Conservation (phyloP, 2,113 vertebrate species). For the Thymallus thymallus region DNA sequence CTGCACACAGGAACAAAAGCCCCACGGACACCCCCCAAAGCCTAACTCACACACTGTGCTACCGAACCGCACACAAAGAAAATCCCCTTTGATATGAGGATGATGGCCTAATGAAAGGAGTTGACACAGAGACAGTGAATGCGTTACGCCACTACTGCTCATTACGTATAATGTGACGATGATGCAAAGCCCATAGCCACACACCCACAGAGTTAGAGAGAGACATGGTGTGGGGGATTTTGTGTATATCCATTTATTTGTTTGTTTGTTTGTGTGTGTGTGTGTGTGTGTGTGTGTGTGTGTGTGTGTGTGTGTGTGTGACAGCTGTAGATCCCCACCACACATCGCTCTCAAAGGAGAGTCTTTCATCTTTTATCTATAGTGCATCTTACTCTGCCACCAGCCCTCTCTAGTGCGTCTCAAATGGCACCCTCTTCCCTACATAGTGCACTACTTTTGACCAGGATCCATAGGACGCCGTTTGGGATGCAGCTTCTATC, state of each 20-base stretch:
- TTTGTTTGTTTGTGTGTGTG: neutral
- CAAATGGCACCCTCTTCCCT: too few species aligned
- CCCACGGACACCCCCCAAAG: neutral
- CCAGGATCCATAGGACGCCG: too few species aligned
- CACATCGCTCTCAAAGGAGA: neutral
- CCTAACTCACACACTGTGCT: neutral
- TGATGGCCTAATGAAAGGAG: neutral
- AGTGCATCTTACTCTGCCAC: constrained; percentile 3
- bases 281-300: neutral
- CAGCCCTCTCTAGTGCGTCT: constrained; percentile 17
- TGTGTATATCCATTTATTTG: neutral
- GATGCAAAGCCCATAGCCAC: neutral
- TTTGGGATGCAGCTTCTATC: too few species aligned
- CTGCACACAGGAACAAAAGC: neutral
- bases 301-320: constrained; percentile 14
- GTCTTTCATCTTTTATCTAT: neutral
- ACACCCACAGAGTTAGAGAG: neutral
- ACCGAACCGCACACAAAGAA: neutral
- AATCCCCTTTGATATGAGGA: neutral
- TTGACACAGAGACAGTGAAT: too few species aligned
- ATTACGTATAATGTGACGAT: neutral
- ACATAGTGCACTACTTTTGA: too few species aligned
- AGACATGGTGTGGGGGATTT: neutral
- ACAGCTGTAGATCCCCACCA: constrained; percentile 20
- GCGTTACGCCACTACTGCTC: neutral